Evolutionary conservation across 2,888 invertebrate species (phyloP).

Genomic region (Aporophyla lueneburgensis): DNA sequence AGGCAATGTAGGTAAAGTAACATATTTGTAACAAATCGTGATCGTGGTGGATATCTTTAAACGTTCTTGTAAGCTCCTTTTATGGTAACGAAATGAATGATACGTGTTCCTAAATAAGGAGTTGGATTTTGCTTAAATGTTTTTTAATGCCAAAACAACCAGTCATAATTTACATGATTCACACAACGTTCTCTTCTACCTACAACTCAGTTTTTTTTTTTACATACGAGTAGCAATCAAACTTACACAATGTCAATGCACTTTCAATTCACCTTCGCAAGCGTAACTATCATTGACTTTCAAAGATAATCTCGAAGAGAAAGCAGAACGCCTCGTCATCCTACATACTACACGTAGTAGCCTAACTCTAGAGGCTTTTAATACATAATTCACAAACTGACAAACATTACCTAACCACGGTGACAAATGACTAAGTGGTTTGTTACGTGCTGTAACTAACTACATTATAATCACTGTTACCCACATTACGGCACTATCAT

Average conservation of each 20-base stretch:
- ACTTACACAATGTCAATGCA: conserved; percentile 20
- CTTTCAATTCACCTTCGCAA: conserved; percentile 31
- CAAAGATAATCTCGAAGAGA: conserved; percentile 46
- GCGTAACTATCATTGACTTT: conserved; percentile 43
- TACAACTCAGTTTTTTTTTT: background rate
- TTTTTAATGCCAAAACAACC: background rate
- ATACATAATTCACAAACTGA: conserved; percentile 34
- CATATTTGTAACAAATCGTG: conserved; percentile 62
- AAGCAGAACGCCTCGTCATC: conserved; percentile 42
- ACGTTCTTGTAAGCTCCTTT: conserved; percentile 20
- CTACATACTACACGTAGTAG: conserved; percentile 24
- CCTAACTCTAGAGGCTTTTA: conserved; percentile 4
- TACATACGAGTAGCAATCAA: background rate
- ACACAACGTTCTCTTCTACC: background rate
- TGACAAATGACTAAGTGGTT: conserved; percentile 50
- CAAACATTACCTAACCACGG: conserved; percentile 46
- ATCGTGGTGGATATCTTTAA: conserved; percentile 24
- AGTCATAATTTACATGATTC: background rate
- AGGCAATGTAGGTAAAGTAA: conserved; percentile 57
- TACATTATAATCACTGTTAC: conserved; percentile 55
- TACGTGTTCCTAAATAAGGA: conserved; percentile 4
- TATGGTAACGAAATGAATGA: conserved; percentile 27
- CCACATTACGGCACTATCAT: conserved; percentile 45
- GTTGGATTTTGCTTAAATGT: background rate
- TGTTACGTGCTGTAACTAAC: conserved; percentile 56